Conservation (phyloP, 2,797 vertebrate species). For the Urocyon cinereoargenteus region DNA sequence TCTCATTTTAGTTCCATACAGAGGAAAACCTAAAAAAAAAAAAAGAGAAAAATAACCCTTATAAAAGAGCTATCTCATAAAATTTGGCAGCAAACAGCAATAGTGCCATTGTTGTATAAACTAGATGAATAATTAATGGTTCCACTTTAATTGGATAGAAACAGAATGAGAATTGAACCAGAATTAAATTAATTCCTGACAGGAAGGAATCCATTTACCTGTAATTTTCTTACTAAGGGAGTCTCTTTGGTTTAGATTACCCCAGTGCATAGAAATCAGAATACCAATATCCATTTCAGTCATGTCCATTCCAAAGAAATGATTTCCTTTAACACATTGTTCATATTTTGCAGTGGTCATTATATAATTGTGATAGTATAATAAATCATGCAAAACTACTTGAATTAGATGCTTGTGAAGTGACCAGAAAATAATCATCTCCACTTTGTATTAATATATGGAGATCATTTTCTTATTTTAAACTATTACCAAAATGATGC, state of each 20-base stretch:
- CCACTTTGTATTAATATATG: not conserved
- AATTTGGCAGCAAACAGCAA: not conserved
- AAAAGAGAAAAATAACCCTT: not conserved
- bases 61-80: not conserved
- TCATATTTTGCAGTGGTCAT: conserved; percentile 1
- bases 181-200: conserved; percentile 6
- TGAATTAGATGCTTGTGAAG: conserved; percentile 23
- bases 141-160: conserved; percentile 19
- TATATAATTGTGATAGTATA: not conserved
- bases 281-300: not conserved
- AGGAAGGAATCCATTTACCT: not conserved
- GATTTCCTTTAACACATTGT: not conserved
- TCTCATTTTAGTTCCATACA: not conserved
- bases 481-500: not conserved
- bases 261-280: not conserved
- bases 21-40: not conserved
- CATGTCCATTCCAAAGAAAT: not conserved
- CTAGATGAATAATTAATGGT: not conserved
- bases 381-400: not conserved
- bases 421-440: conserved; percentile 32
- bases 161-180: conserved; percentile 1
- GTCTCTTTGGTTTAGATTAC: conserved; percentile 37
- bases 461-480: conserved; percentile 14
- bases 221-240: not conserved
- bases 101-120: not conserved